Evolutionary conservation across 2,888 invertebrate genomes (phyloP), one percentile per base, ranked within the genome.

Genomic region (Netelia melanura): DNA sequence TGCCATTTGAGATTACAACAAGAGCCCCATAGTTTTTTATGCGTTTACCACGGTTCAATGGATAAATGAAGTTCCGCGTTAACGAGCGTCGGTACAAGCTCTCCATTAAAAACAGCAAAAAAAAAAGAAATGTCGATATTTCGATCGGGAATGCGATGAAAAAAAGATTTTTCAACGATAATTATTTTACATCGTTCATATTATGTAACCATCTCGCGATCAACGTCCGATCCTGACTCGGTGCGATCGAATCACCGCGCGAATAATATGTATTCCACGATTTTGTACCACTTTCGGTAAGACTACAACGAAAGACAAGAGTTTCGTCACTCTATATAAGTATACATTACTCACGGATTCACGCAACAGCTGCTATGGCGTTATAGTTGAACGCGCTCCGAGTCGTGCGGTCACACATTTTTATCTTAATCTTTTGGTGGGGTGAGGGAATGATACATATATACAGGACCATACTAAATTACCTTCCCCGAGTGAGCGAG

Each of bases 321-420:
- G 70, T 81, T 81, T 81, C 84, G 72, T 81, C 81, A 84, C 65
- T 72, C 70, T 77, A 77, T 58, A 6, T 58, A 58, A 23, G 38
- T 17, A 64, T 56, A 70, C 56, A 71, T 65, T 62, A 65, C 48
- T 77, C 71, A 48, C 58, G 79, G 74, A 85, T 83, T 67, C 67
- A 80, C 62, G 76, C 85, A 85, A 80, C 85, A 85, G 85, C 85
- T 83, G 83, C 75, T 67, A 72, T 43, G 38, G 58, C 72, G 76
- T 82, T 82, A 67, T 68, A 85, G 78, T 83, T 64, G 82, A 83
- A 85, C 67, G 80, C 80, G 67, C 76, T 56, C 44, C 65, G 79
- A 85, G 65, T 82, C 85, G 80, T 85, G 85, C 80, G 83, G 85
- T 85, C 83, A 85, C 85, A 83, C 67, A 80, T 85, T 85, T 85